These are phyloP conservation scores for Orthonevra nobilis DNA, from an alignment of 2,888 invertebrate species.

Conservation along the genomic window DNA sequence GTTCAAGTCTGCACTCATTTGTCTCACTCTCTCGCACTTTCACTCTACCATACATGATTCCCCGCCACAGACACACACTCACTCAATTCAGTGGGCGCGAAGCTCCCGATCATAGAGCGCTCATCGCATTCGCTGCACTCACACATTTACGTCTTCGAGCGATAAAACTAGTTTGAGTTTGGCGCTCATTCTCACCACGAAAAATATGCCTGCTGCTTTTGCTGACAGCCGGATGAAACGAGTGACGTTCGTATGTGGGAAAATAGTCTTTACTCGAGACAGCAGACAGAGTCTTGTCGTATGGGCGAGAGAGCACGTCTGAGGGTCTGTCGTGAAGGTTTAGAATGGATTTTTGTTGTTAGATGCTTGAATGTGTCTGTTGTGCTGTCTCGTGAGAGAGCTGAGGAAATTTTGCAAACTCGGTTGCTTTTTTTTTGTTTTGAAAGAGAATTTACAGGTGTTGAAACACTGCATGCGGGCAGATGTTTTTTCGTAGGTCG, in stretches of 20 bases:
- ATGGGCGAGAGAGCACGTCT: too few species aligned
- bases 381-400: slow-evolving; percentile 5
- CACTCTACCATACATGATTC: not conserved
- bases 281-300: too few species aligned
- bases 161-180: too few species aligned
- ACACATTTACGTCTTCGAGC: not conserved
- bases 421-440: slow-evolving; percentile 2
- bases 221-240: slow-evolving; percentile 31
- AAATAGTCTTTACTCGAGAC: slow-evolving; percentile 2
- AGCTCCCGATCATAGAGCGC: not conserved
- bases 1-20: not conserved
- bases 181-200: too few species aligned
- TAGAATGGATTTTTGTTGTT: slow-evolving; percentile 23
- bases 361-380: slow-evolving; percentile 16
- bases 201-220: not conserved
- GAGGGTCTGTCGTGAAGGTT: too few species aligned
- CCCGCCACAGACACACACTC: not conserved
- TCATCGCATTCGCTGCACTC: slow-evolving; percentile 7
- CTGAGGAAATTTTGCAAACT: slow-evolving; percentile 14
- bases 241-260: slow-evolving; percentile 57
- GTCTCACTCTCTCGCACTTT: not conserved
- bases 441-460: slow-evolving; percentile 7
- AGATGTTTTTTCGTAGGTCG: slow-evolving; percentile 6
- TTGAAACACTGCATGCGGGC: not conserved
- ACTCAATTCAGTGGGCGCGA: too few species aligned